Evolutionary conservation across 2,113 vertebrate species (phyloP).

Genomic region (Mugil cephalus): DNA sequence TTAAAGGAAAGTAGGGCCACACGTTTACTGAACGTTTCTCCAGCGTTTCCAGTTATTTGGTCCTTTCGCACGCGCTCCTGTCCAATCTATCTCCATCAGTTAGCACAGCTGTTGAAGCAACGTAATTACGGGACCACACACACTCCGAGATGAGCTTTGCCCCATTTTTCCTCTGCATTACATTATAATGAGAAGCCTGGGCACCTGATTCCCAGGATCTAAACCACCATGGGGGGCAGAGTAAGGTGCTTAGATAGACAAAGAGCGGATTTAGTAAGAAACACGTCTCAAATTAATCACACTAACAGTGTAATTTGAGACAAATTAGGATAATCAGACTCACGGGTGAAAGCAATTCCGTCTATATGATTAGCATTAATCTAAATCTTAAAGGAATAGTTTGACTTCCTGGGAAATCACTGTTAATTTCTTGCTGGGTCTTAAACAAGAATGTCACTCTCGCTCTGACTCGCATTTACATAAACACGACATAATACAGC

Average conservation of each 20-base stretch:
- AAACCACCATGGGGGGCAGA: neutral
- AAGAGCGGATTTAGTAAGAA: slow-evolving; percentile 5
- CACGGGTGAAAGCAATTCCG: neutral
- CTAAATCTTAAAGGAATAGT: neutral
- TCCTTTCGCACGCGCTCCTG: neutral
- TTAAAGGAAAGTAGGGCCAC: neutral
- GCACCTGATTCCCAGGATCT: slow-evolving; percentile 5
- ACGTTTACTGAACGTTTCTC: neutral
- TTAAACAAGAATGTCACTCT: neutral
- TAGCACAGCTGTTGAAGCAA: slow-evolving; percentile 18
- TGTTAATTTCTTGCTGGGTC: neutral
- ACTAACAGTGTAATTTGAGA: neutral
- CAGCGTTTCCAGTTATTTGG: slow-evolving; percentile 32
- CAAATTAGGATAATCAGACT: neutral
- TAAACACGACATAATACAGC: no score
- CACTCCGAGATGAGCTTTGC: slow-evolving; percentile 16
- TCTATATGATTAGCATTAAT: neutral
- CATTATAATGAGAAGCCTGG: slow-evolving; percentile 28
- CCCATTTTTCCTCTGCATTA: slow-evolving; percentile 11
- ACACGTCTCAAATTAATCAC: neutral
- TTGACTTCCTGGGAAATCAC: neutral
- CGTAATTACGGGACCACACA: slow-evolving; percentile 23
- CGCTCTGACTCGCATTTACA: no score
- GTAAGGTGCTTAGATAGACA: neutral
- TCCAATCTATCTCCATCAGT: slow-evolving; percentile 11